These are phyloP conservation scores for Caenorhabditis latens DNA, from an alignment of 1,140 invertebrate species.

Conservation along the genomic window DNA sequence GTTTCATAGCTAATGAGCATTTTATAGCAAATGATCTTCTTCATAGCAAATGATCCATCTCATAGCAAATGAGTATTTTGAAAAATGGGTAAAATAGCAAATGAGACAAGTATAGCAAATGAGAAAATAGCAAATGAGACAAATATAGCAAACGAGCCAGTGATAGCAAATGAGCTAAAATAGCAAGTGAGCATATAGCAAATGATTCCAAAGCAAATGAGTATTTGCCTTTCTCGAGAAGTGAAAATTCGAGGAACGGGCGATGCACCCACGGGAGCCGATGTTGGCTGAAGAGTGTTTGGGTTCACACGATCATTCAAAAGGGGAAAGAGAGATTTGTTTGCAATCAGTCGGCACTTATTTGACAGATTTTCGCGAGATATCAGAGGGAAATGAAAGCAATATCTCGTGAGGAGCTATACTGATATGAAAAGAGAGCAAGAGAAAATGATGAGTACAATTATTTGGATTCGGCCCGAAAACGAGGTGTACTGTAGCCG, in stretches of 20 bases:
- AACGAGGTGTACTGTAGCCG: constrained; percentile 9
- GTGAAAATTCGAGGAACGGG: neutral
- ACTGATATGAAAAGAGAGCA: neutral
- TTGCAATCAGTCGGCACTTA: constrained; percentile 46
- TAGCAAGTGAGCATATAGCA: no score
- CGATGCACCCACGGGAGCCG: constrained; percentile 2
- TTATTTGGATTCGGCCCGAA: neutral
- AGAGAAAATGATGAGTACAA: neutral
- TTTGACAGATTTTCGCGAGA: constrained; percentile 50
- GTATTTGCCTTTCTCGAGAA: no score
- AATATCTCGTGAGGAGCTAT: constrained; percentile 25
- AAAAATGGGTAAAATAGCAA: no score
- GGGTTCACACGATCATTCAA: constrained; percentile 53
- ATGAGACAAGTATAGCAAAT: no score
- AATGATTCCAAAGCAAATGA: no score
- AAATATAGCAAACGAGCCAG: no score
- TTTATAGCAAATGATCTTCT: no score
- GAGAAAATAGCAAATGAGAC: no score
- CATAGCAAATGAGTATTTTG: no score
- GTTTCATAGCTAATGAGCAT: no score
- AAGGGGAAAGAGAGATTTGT: constrained; percentile 9
- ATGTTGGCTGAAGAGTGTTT: constrained; percentile 8
- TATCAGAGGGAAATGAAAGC: neutral
- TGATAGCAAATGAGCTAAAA: no score
- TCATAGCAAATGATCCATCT: no score